Base-by-base conservation (phyloP, 1,140 invertebrate genomes). In the Laupala kohalensis region DNA sequence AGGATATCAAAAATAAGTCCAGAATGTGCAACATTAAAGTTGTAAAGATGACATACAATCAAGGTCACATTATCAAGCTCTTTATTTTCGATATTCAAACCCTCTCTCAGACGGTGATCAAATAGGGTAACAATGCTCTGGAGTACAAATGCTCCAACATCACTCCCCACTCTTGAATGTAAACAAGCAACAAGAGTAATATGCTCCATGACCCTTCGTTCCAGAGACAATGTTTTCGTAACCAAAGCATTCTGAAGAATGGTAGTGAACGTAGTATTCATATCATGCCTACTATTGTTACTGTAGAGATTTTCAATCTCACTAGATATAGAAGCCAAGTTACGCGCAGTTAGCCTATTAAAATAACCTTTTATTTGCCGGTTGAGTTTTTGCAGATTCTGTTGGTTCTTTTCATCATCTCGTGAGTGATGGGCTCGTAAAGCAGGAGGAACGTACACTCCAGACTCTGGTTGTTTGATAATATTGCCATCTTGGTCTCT, bases 141-240 rank as follows among this genome's bases (percentile, higher is more conserved):
- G 12, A 71, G 15, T 25, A 66, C 23, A 53, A 64, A 53, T 25
- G 70, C 70, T 28, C 70, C 94, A 69, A 97, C 86, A 88, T 97
- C 94, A 24, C 86, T 88, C 23, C 92, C 96, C 73, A 97, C 85
- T 82, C 97, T 97, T 0, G 92, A 92, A 81, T 97, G 94, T 6
- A 97, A 80, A 71, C 95, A 86, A 0, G 92, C 85, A 23, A 97
- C 82, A 0, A 97, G 79, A 76, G 96, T 87, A 67, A 90, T 87
- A 77, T 96, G 89, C 77, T 97, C 95, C 65, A 92, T 86, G 1
- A 94, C 81, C 74, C 97, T 83, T 30, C 93, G 80, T 76, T 94
- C 92, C 2, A 94, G 90, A 25, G 89, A 88, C 19, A 86, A 75
- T 0, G 87, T 81, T 19, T 81, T 76, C 0, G 84, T 77, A 62